These are phyloP conservation scores for Triplophysa yarkandensis DNA, from an alignment of 2,797 vertebrate species.

Conservation along the genomic window DNA sequence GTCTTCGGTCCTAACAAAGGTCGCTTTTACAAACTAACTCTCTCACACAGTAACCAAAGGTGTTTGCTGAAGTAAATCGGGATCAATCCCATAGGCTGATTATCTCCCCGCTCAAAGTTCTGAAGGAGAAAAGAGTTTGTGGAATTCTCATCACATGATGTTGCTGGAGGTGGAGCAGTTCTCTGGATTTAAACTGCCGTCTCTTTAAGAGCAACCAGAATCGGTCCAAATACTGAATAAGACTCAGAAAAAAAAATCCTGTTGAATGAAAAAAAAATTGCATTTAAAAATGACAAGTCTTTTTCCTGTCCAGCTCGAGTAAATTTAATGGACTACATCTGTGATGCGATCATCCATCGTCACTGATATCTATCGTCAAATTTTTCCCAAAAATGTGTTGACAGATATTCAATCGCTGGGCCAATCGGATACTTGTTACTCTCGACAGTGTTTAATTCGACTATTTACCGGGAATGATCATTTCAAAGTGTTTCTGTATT, in stretches of 20 bases:
- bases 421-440: neutral
- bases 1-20: conserved; percentile 79
- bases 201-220: conserved; percentile 25
- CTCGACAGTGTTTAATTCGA: neutral
- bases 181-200: conserved; percentile 28
- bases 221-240: conserved; percentile 62
- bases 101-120: conserved; percentile 83
- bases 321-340: neutral
- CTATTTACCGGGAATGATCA: neutral
- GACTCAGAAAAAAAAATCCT: neutral
- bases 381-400: neutral
- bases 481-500: neutral
- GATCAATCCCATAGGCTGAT: conserved; percentile 89
- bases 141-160: conserved; percentile 93
- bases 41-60: conserved; percentile 88
- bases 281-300: neutral
- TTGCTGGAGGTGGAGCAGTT: conserved; percentile 79
- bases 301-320: neutral
- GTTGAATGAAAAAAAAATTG: neutral
- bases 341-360: too few relatives aligned
- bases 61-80: conserved; percentile 98
- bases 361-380: neutral
- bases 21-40: conserved; percentile 92
- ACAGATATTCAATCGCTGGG: neutral
- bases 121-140: conserved; percentile 70